These are phyloP conservation scores for Psilopsiagon aurifrons DNA, from an alignment of 2,113 vertebrate species.

Conservation along the genomic window DNA sequence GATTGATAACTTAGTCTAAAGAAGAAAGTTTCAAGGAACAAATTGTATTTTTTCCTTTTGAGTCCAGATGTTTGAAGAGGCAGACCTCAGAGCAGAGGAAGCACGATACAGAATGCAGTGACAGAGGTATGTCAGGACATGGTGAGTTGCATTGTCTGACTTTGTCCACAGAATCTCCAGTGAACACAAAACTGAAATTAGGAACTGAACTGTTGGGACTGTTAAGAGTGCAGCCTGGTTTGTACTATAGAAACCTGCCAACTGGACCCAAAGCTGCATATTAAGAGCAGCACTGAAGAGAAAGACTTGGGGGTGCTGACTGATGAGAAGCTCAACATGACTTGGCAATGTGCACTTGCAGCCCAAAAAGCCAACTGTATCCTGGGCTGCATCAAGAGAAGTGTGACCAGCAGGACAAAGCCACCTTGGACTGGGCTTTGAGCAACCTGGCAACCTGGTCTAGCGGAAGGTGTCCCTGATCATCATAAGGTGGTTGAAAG, in stretches of 20 bases:
- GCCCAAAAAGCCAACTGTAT: background rate
- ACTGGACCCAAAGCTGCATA: background rate
- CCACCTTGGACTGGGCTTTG: background rate
- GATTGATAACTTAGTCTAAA: constrained; percentile 29
- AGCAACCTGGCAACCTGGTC: background rate
- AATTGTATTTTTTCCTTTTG: background rate
- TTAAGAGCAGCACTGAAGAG: background rate
- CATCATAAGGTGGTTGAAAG: background rate
- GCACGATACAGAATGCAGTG: background rate
- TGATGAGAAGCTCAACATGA: background rate
- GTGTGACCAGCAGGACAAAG: background rate
- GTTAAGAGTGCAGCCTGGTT: background rate
- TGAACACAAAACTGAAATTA: background rate
- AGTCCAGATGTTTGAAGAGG: background rate
- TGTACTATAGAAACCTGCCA: background rate
- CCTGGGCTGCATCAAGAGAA: background rate
- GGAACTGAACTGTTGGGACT: background rate
- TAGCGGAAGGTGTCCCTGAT: background rate
- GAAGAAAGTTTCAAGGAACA: constrained; percentile 16
- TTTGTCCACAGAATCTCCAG: background rate
- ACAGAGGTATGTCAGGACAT: background rate
- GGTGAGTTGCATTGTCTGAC: background rate
- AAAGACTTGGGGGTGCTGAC: background rate
- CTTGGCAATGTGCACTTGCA: background rate
- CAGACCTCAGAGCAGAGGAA: background rate